These are phyloP conservation scores for Aricia artaxerxes DNA, from an alignment of 2,888 invertebrate species.

Conservation along the genomic window DNA sequence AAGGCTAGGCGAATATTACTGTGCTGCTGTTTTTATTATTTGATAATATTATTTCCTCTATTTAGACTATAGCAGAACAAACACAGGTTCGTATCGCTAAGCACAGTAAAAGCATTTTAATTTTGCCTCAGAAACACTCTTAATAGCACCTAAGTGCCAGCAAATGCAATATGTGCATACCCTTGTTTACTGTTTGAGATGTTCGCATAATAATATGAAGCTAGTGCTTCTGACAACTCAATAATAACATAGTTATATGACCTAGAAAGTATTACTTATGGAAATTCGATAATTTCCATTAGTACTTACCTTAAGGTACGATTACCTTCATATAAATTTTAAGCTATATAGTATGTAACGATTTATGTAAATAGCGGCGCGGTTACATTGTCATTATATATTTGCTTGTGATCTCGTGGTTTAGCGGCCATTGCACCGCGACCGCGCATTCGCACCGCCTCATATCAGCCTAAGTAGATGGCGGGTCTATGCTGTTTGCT, in stretches of 20 bases:
- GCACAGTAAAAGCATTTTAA: neutral
- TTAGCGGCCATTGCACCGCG: too few relatives aligned
- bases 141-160: conserved; percentile 16
- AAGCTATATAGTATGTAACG: too few relatives aligned
- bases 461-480: neutral
- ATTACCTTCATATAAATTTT: too few relatives aligned
- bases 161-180: conserved; percentile 4
- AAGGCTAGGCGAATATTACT: too few relatives aligned
- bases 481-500: neutral
- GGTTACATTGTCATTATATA: too few relatives aligned
- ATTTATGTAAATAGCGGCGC: too few relatives aligned
- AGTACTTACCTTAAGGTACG: too few relatives aligned
- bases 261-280: neutral
- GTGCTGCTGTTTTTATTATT: too few relatives aligned
- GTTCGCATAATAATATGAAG: neutral
- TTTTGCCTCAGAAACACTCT: neutral
- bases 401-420: too few relatives aligned
- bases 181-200: neutral
- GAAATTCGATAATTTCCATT: too few relatives aligned
- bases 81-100: neutral
- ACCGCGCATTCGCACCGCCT: too few relatives aligned
- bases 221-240: neutral
- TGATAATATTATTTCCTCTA: too few relatives aligned
- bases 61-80: neutral
- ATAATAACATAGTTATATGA: neutral